These are phyloP conservation scores for Amazona guildingii DNA, from an alignment of 2,113 vertebrate genomes.

Conservation along the genomic window DNA sequence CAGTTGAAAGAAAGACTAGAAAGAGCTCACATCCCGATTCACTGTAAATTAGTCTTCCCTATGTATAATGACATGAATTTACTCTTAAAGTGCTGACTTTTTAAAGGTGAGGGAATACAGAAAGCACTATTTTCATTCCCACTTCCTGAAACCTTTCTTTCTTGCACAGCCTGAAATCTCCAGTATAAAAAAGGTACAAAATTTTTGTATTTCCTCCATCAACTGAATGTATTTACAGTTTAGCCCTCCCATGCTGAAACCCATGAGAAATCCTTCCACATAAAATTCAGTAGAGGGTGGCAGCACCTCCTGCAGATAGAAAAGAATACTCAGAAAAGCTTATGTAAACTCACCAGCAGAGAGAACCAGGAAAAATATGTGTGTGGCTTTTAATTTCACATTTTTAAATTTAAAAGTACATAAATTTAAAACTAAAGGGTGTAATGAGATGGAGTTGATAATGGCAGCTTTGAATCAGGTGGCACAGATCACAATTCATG, in stretches of 20 bases:
- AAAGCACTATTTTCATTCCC: background rate
- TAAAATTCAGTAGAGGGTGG: background rate
- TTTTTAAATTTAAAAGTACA: background rate
- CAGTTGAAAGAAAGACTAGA: background rate
- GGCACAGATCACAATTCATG: background rate
- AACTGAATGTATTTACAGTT: background rate
- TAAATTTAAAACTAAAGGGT: background rate
- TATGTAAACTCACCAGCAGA: background rate
- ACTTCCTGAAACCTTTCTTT: background rate
- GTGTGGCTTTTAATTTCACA: accelerated
- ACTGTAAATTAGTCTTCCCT: background rate
- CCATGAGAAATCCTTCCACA: background rate
- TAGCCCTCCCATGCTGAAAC: background rate
- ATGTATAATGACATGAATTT: background rate
- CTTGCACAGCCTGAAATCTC: background rate
- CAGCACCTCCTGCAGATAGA: background rate
- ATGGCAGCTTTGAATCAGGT: background rate
- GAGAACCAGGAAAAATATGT: background rate
- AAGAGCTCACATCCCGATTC: background rate
- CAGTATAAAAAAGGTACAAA: background rate
- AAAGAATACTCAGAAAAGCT: background rate
- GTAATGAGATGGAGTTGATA: background rate
- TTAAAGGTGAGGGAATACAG: background rate
- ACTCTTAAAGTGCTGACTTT: background rate
- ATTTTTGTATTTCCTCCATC: background rate